Base-by-base conservation (phyloP, 2,113 vertebrate genomes). In the Nannobrachium achirus region DNA sequence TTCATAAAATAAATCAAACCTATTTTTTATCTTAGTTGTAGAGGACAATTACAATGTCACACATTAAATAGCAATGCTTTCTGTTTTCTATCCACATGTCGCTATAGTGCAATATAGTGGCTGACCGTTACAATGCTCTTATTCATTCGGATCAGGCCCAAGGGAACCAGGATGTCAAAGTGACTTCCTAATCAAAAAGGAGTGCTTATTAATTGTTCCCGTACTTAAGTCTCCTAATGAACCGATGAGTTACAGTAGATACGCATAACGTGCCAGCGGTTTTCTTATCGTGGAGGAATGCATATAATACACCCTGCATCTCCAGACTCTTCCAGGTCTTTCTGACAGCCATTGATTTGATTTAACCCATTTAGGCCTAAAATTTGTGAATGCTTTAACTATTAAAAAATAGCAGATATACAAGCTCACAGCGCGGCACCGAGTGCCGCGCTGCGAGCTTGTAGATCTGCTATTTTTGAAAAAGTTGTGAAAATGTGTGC, bases 11-110 rank as follows among this genome's bases (percentile, higher is more conserved):
- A n/a, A n/a, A n/a, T n/a, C n/a, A n/a, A n/a, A n/a, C n/a, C n/a
- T n/a, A n/a, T n/a, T n/a, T n/a, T n/a, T n/a, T n/a, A n/a, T n/a
- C n/a, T n/a, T n/a, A n/a, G 1, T 25, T 4, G 4, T 25, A 4
- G 4, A 25, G 25, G 25, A 56, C 65, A 67, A 57, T 53, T 67
- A 25, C 57, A 48, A 25, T 7, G 20, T 18, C 20, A 49, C 52
- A 56, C 19, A 56, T n/a, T n/a, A 6, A 25, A 45, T 20, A 7
- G 6, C 4, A 19, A 15, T 20, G 6, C 6, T 4, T 53, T 48
- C 44, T 49, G 39, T 39, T 38, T 33, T 39, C 25, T 14, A 49
- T 8, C 20, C n/a, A 45, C 38, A 56, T 2, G 18, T 4, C n/a
- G 9, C 50, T 55, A 57, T 18, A 48, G n/a, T 16, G 14, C 10